Evolutionary conservation across 92 coral and sea anemone species (phyloP).

Genomic region (Montipora capitata): DNA sequence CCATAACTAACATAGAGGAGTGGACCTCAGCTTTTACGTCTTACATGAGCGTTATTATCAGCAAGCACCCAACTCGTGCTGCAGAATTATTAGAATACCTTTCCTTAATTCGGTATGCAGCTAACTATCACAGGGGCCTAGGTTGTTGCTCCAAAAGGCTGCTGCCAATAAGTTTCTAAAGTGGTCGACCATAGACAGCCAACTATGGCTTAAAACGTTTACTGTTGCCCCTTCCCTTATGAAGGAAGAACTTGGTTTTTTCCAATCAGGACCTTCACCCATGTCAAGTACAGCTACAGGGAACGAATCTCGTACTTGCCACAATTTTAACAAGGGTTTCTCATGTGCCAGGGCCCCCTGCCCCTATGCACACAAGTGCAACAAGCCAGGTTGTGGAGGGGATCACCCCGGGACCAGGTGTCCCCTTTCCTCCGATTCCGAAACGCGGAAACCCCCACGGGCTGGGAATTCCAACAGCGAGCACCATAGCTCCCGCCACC

Average conservation of each 20-base stretch:
- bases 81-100: constrained; percentile 54
- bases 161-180: constrained; percentile 4
- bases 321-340: constrained; percentile 43
- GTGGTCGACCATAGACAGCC: constrained; percentile 28
- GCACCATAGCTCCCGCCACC: constrained; percentile 36
- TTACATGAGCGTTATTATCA: constrained; percentile 54
- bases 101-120: constrained; percentile 66
- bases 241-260: constrained; percentile 39
- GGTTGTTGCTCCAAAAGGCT: constrained; percentile 77
- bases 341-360: constrained; percentile 50
- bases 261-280: constrained; percentile 67
- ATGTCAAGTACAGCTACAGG: constrained; percentile 29
- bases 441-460: constrained; percentile 8
- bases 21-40: constrained; percentile 63
- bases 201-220: constrained; percentile 51
- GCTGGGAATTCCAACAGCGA: constrained; percentile 31
- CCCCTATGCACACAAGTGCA: constrained; percentile 47
- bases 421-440: constrained; percentile 8
- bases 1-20: constrained; percentile 51
- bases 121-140: constrained; percentile 58
- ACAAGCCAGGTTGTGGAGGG: constrained; percentile 27
- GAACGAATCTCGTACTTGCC: constrained; percentile 31
- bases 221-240: constrained; percentile 60
- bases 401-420: constrained; percentile 54
- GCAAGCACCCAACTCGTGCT: constrained; percentile 42